Conservation (phyloP, 2,797 vertebrate genomes). For the Phrynocephalus vlangalii region DNA sequence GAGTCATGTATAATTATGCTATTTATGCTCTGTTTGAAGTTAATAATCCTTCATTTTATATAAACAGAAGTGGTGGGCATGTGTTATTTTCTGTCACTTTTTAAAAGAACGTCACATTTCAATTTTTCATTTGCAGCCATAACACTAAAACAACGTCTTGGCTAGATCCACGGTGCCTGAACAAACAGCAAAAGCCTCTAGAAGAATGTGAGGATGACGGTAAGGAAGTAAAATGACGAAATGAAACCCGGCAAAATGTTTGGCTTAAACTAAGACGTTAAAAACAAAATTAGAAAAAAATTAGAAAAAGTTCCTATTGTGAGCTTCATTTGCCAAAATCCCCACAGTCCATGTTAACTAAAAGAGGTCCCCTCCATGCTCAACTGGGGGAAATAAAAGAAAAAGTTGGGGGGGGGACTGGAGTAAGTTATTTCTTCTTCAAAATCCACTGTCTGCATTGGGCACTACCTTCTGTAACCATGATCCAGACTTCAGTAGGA, state of each 20-base stretch:
- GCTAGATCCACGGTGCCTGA: constrained; percentile 99
- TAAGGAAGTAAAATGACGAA: constrained; percentile 73
- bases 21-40: constrained; percentile 12
- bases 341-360: too few species aligned
- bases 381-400: background rate
- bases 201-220: constrained; percentile 99
- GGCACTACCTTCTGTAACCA: background rate
- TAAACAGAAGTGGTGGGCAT: constrained; percentile 40
- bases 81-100: constrained; percentile 41
- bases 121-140: constrained; percentile 86
- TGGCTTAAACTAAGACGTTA: background rate
- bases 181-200: constrained; percentile 97
- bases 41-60: constrained; percentile 43
- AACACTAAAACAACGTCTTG: constrained; percentile 99
- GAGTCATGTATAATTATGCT: too few species aligned
- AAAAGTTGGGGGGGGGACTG: too few species aligned
- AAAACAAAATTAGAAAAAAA: background rate
- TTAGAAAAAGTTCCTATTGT: too few species aligned
- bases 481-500: background rate
- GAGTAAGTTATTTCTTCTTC: background rate
- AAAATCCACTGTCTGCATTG: background rate
- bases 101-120: constrained; percentile 67
- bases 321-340: too few species aligned
- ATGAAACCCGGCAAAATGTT: background rate
- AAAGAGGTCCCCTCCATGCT: too few species aligned